Conservation (phyloP, 2,888 invertebrate species). For the Lottia scabra region DNA sequence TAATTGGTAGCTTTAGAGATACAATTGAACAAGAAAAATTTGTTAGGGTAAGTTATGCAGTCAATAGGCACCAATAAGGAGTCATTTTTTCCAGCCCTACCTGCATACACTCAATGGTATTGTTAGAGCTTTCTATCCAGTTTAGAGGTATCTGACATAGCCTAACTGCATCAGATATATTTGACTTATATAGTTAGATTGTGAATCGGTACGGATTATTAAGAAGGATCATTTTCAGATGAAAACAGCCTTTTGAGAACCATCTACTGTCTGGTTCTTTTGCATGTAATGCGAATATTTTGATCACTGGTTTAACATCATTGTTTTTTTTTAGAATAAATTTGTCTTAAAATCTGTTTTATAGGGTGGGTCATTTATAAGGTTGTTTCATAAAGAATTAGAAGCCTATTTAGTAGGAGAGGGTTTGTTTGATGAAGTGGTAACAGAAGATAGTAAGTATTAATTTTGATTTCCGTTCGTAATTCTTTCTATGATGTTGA, state of each 20-base stretch:
- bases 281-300: background rate
- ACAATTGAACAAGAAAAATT: constrained; percentile 57
- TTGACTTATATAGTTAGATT: too few relatives aligned
- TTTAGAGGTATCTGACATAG: too few relatives aligned
- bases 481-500: too few relatives aligned
- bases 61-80: too few relatives aligned
- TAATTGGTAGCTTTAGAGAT: constrained; percentile 64
- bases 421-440: constrained; percentile 66
- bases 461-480: background rate
- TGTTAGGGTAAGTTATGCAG: constrained; percentile 63
- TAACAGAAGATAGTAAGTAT: constrained; percentile 65
- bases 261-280: too few relatives aligned
- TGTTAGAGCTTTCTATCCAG: too few relatives aligned
- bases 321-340: background rate
- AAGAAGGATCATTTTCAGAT: too few relatives aligned
- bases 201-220: too few relatives aligned
- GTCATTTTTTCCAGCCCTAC: too few relatives aligned
- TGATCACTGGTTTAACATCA: background rate
- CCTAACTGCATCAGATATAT: too few relatives aligned
- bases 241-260: too few relatives aligned
- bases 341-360: constrained; percentile 9
- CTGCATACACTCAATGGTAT: too few relatives aligned
- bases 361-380: constrained; percentile 68
- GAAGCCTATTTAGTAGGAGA: constrained; percentile 69
- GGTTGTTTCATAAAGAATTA: constrained; percentile 68